Evolutionary conservation across 1,140 invertebrate species (phyloP).

Genomic region (Microplitis mediator): DNA sequence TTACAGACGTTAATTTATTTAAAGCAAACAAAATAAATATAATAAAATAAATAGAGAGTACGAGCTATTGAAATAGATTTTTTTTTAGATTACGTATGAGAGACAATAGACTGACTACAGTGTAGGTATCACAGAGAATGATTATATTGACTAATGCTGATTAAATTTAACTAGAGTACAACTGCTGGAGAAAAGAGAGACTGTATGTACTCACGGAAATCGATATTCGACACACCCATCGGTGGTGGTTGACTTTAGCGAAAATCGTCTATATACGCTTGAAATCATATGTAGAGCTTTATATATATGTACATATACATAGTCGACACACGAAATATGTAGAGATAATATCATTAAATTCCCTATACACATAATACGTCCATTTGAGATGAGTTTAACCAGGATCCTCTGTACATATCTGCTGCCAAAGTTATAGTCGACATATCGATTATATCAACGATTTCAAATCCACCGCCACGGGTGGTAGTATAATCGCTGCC

Average conservation of each 20-base stretch:
- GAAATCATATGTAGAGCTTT: background rate
- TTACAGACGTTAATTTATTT: too few species aligned
- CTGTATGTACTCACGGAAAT: background rate
- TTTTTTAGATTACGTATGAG: too few species aligned
- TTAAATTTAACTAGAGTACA: slow-evolving; percentile 4
- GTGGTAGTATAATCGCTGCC: background rate
- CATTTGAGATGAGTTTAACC: slow-evolving; percentile 53
- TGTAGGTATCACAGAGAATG: background rate
- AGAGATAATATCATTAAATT: slow-evolving; percentile 44
- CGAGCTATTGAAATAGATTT: too few species aligned
- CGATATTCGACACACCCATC: background rate
- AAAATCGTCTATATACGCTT: background rate
- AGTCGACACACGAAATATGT: background rate
- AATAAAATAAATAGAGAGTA: too few species aligned
- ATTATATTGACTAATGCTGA: background rate
- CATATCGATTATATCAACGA: slow-evolving; percentile 1
- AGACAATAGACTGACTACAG: background rate
- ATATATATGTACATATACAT: background rate
- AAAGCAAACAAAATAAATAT: too few species aligned
- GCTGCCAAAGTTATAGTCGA: background rate
- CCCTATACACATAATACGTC: slow-evolving; percentile 51
- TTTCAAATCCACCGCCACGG: background rate
- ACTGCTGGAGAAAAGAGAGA: background rate
- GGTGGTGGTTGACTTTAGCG: background rate
- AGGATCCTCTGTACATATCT: slow-evolving; percentile 25